phyloP scores from a whole-genome alignment of 1,140 invertebrate genomes.

The Drosophila auraria region DNA sequence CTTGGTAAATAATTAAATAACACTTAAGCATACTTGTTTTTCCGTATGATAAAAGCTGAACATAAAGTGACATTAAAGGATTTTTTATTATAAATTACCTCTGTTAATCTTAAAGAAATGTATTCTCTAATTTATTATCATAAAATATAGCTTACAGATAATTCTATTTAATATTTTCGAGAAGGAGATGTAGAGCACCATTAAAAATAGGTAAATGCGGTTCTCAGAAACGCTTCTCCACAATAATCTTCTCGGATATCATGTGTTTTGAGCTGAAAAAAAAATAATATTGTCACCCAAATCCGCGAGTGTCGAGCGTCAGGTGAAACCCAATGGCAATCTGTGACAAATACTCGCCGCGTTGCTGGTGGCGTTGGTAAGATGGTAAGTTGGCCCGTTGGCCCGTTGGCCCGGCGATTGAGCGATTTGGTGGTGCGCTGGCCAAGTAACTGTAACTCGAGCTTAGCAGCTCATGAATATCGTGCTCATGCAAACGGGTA shows the following conservation, averaged over 20 bases:
- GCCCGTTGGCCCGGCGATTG: slow-evolving; percentile 28
- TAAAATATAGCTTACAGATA: too few species aligned
- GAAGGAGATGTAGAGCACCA: too few species aligned
- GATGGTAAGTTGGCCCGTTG: too few species aligned
- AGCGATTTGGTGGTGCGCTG: slow-evolving; percentile 22
- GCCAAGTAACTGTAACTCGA: slow-evolving; percentile 75
- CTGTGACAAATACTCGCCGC: slow-evolving; percentile 46
- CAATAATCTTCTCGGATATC: neutral
- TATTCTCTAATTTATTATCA: too few species aligned
- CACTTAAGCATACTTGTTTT: neutral
- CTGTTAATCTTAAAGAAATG: too few species aligned
- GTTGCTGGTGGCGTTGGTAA: neutral
- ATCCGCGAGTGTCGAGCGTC: slow-evolving; percentile 2
- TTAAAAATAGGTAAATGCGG: neutral
- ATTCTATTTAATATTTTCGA: too few species aligned
- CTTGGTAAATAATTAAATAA: neutral
- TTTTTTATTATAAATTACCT: too few species aligned
- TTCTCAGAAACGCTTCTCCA: neutral
- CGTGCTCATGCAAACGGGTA: slow-evolving; percentile 83
- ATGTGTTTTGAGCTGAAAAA: neutral
- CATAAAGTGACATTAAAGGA: neutral
- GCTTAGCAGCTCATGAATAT: slow-evolving; percentile 84
- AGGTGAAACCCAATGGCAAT: slow-evolving; percentile 61
- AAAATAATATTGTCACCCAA: neutral
- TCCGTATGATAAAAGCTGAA: neutral